Base-by-base conservation (phyloP, 2,113 vertebrate genomes). In the Rhynchomys soricoides region DNA sequence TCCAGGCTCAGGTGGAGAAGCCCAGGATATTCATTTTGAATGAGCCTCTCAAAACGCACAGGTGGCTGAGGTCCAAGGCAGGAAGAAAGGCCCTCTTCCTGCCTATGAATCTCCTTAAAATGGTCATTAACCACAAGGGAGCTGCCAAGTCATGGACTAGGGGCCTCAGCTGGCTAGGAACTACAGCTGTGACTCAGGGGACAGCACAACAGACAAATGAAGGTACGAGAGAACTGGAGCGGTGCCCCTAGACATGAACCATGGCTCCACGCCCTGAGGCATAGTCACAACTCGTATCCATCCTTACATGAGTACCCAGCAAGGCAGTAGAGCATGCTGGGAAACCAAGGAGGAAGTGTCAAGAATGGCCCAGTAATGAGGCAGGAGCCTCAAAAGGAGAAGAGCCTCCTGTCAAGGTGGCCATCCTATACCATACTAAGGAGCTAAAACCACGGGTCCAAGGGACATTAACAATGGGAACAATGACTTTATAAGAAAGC, bases 131-230 rank as follows among this genome's bases (percentile, higher is more conserved):
- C 9, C 1, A 19, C 29, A 16, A 73, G 6, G 5, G n/a, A 29
- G 17, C 15, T 50, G 1, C 22, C 4, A 74, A 68, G 29, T 17
- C 24, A 5, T 34, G 57, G 3, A 43, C 78, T 16, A 1, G 26
- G 52, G 37, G 5, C 15, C 59, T 22, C 4, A 0, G 34, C 62
- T 21, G 7, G 62, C 52, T 45, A 1, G 5, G 17, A 37, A 11
- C 45, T 21, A 29, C 7, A 50, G 24, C 55, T 48, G 17, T 55
- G 81, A 81, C 40, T 75, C n/a, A 4, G 7, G 11, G 16, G n/a
- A 78, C 43, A 89, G 85, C 26, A 50, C 43, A 22, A 29, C 73
- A 50, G 13, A 78, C 3, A 9, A 52, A 55, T 1, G 31, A 48
- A 48, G 13, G 9, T 26, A 22, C 4, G 79, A 8, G 7, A 7